These are phyloP conservation scores for Bombus balteatus DNA, from an alignment of 1,140 invertebrate genomes.

Conservation along the genomic window DNA sequence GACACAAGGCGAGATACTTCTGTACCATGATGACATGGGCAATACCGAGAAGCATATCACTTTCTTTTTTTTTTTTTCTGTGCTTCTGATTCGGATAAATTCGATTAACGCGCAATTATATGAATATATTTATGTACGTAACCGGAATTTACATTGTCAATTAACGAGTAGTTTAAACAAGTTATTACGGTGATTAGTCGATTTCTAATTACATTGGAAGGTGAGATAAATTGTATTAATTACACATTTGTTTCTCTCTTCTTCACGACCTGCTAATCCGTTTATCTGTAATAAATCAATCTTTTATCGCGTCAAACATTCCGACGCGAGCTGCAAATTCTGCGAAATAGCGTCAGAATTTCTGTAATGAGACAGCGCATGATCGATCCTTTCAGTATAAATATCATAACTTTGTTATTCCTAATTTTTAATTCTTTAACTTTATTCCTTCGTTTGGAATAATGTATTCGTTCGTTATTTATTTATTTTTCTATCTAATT, in stretches of 20 bases:
- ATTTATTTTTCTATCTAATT: neutral
- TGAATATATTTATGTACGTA: conserved; percentile 8
- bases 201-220: conserved; percentile 36
- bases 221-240: conserved; percentile 17
- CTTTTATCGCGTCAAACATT: neutral
- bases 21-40: neutral
- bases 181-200: conserved; percentile 19
- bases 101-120: neutral
- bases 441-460: neutral
- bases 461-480: neutral
- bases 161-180: conserved; percentile 14
- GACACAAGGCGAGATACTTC: neutral
- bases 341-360: neutral
- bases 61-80: neutral
- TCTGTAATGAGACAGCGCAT: too few species aligned
- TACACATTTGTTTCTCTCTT: neutral
- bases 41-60: neutral
- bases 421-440: neutral
- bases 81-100: neutral
- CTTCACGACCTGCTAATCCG: neutral
- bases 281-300: conserved; percentile 18
- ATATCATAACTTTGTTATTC: neutral
- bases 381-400: neutral
- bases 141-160: conserved; percentile 5
- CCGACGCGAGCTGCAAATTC: neutral